A percentile compares a stretch with the other conserved stretches of the same genome.
Evolutionary conservation across 2,888 invertebrate genomes (phyloP).

Genomic region (Leptarthrus brevirostris): DNA sequence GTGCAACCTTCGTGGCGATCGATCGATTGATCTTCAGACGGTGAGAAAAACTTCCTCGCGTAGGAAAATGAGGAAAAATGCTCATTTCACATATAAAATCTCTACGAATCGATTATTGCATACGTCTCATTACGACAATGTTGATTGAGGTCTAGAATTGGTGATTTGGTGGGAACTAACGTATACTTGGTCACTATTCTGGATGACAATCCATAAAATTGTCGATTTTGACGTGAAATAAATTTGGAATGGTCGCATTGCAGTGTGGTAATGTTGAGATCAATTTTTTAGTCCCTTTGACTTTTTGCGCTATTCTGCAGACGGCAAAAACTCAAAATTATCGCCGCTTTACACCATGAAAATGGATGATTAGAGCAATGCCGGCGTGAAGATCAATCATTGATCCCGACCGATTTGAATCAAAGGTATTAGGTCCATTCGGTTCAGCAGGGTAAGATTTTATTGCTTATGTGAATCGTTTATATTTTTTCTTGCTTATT

Average conservation of each 20-base stretch:
- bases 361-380: slow-evolving; percentile 31
- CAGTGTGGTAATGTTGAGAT: background rate
- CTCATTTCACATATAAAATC: slow-evolving; percentile 39
- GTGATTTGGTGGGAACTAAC: slow-evolving; percentile 31
- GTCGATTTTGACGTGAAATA: slow-evolving; percentile 51
- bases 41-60: slow-evolving; percentile 30
- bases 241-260: slow-evolving; percentile 46
- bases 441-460: no score
- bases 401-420: slow-evolving; percentile 13
- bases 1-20: slow-evolving; percentile 47
- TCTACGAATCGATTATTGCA: slow-evolving; percentile 43
- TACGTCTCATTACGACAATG: slow-evolving; percentile 42
- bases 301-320: background rate
- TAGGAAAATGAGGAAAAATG: slow-evolving; percentile 40
- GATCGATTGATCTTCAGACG: slow-evolving; percentile 47
- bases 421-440: slow-evolving; percentile 6
- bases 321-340: background rate
- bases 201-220: slow-evolving; percentile 53
- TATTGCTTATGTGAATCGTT: no score
- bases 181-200: background rate
- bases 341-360: slow-evolving; percentile 10
- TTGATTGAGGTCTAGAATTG: slow-evolving; percentile 18
- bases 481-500: no score
- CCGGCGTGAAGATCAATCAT: background rate
- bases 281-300: slow-evolving; percentile 19